These are phyloP conservation scores for Heliconius ismenius DNA, from an alignment of 2,888 invertebrate genomes.

Conservation along the genomic window DNA sequence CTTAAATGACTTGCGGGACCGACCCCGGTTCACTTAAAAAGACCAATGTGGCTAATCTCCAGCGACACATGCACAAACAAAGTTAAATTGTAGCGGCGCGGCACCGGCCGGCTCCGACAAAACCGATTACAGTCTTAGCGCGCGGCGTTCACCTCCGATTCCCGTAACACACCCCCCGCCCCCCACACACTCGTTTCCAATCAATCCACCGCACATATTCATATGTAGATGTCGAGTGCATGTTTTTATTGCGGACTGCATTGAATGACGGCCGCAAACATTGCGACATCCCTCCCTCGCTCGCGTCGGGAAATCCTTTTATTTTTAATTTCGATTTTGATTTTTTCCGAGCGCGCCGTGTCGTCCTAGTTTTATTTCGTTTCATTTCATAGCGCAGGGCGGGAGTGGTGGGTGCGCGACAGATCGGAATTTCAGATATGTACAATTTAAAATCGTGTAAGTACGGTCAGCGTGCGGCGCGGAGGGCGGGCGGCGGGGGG, in stretches of 20 bases:
- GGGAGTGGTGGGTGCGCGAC: slow-evolving; percentile 80
- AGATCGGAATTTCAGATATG: slow-evolving; percentile 83
- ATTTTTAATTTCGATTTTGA: slow-evolving; percentile 82
- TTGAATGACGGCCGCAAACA: slow-evolving; percentile 80
- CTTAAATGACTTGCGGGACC: slow-evolving; percentile 77
- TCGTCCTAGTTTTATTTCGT: slow-evolving; percentile 80
- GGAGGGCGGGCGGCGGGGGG: slow-evolving; percentile 57
- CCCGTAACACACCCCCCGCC: slow-evolving; percentile 60
- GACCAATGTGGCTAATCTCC: slow-evolving; percentile 80
- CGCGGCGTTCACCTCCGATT: slow-evolving; percentile 78
- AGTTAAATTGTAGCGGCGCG: slow-evolving; percentile 78
- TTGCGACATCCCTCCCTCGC: slow-evolving; percentile 72
- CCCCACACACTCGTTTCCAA: slow-evolving; percentile 78
- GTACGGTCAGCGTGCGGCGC: slow-evolving; percentile 73
- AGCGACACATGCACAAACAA: slow-evolving; percentile 81
- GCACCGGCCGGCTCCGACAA: slow-evolving; percentile 65
- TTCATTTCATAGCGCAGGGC: slow-evolving; percentile 82
- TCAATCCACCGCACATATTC: slow-evolving; percentile 80
- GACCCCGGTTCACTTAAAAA: slow-evolving; percentile 78
- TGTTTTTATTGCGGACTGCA: slow-evolving; percentile 81
- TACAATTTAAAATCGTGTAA: slow-evolving; percentile 83
- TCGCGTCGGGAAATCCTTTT: slow-evolving; percentile 72
- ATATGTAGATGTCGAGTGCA: slow-evolving; percentile 72
- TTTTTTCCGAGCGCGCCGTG: slow-evolving; percentile 77
- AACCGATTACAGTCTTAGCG: slow-evolving; percentile 82